Evolutionary conservation across 2,113 vertebrate genomes (phyloP).

Genomic region (Dipodomys stephensi): DNA sequence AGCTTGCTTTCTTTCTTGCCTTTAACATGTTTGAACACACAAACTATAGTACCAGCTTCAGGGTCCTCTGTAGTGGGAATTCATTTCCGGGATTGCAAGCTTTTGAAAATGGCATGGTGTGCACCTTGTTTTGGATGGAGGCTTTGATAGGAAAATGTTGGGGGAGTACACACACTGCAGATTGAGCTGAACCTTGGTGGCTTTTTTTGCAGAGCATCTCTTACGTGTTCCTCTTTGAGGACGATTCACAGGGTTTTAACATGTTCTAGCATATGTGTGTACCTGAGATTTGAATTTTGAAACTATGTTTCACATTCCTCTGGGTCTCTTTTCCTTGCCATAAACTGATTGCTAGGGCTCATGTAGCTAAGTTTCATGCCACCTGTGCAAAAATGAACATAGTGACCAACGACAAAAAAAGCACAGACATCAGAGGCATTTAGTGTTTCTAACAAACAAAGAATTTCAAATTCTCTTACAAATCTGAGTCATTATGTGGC

Average conservation of each 20-base stretch:
- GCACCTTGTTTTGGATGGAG: not conserved
- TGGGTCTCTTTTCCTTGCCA: not conserved
- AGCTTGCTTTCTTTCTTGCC: slow-evolving; percentile 1
- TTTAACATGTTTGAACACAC: not conserved
- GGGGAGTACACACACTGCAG: too few relatives aligned
- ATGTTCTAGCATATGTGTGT: not conserved
- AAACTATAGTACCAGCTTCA: not conserved
- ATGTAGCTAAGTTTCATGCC: not conserved
- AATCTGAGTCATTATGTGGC: slow-evolving; percentile 42
- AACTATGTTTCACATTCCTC: not conserved
- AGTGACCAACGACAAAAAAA: not conserved
- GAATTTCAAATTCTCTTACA: slow-evolving; percentile 4
- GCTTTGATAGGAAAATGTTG: accelerated
- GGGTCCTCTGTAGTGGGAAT: not conserved
- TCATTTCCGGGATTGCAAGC: not conserved
- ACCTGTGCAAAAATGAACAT: not conserved
- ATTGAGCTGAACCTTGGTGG: not conserved
- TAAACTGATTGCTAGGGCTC: not conserved
- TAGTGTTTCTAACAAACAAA: slow-evolving; percentile 32
- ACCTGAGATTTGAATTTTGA: not conserved
- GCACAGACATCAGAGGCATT: not conserved
- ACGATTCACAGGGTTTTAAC: not conserved
- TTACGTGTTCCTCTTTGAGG: slow-evolving; percentile 38
- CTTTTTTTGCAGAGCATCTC: not conserved
- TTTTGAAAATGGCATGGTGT: not conserved